Percentiles rank a stretch among this genome's conserved stretches.
Evolutionary conservation across 2,888 invertebrate species (phyloP).

Genomic region (Ypsolopha sequella): DNA sequence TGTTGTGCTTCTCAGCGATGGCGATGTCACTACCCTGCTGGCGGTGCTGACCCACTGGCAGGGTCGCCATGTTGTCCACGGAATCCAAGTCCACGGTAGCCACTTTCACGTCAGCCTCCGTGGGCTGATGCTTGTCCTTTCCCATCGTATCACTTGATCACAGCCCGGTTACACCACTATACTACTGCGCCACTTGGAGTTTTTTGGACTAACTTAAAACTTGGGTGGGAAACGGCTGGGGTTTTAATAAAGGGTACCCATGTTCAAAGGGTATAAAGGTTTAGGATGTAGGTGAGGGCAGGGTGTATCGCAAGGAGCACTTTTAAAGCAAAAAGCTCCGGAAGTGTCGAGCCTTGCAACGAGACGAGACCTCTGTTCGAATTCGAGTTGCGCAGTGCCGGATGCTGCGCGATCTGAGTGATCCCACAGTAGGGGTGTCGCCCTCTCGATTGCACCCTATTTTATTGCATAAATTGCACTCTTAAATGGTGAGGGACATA

Average conservation of each 20-base stretch:
- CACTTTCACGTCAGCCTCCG: slow-evolving; percentile 86
- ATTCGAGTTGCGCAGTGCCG: slow-evolving; percentile 61
- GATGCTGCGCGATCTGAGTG: slow-evolving; percentile 52
- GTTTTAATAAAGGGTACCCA: slow-evolving; percentile 19
- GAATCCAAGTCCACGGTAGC: slow-evolving; percentile 90
- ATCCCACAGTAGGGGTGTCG: slow-evolving; percentile 47
- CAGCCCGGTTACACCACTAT: not conserved
- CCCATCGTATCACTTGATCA: slow-evolving; percentile 36
- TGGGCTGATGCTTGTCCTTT: slow-evolving; percentile 61
- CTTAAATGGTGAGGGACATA: slow-evolving; percentile 29
- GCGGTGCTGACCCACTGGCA: slow-evolving; percentile 84
- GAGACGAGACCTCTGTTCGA: slow-evolving; percentile 39
- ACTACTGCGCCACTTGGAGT: slow-evolving; percentile 1
- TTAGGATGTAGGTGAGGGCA: slow-evolving; percentile 35
- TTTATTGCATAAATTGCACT: slow-evolving; percentile 38
- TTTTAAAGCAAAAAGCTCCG: slow-evolving; percentile 40
- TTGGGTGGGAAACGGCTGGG: not conserved
- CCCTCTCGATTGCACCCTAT: slow-evolving; percentile 42
- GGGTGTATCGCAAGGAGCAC: slow-evolving; percentile 29
- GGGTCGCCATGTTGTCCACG: slow-evolving; percentile 90
- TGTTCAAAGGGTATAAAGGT: slow-evolving; percentile 21
- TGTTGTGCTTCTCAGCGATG: slow-evolving; percentile 85
- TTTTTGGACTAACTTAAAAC: too few species aligned
- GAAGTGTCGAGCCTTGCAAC: slow-evolving; percentile 48
- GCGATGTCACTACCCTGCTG: slow-evolving; percentile 77